A percentile compares a stretch with the other conserved stretches of the same genome.
Conservation (phyloP, 2,113 vertebrate genomes). For the Onychorhynchus coronatus region DNA sequence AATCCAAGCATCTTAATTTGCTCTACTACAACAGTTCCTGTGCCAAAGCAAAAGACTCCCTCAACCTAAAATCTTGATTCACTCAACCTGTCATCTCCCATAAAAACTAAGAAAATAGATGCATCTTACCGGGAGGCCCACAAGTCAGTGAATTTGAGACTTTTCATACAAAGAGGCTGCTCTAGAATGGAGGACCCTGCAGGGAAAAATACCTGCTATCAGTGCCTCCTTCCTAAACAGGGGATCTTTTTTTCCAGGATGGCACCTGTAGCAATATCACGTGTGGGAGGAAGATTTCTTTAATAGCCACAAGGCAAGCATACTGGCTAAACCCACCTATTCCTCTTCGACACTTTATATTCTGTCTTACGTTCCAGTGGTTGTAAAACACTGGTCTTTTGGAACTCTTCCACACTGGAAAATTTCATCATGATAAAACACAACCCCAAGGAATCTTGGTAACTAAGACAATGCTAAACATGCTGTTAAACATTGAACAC, state of each 20-base stretch:
- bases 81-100: not conserved
- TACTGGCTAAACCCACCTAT: not conserved
- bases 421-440: slow-evolving; percentile 57
- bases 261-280: not conserved
- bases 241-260: not conserved
- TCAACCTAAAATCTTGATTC: not conserved
- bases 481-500: slow-evolving; percentile 41
- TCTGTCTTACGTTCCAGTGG: not conserved
- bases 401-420: slow-evolving; percentile 51
- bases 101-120: not conserved
- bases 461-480: slow-evolving; percentile 64
- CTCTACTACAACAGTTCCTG: not conserved
- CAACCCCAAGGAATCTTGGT: slow-evolving; percentile 33
- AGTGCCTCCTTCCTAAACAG: not conserved
- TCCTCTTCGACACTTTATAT: not conserved
- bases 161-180: not conserved
- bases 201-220: not conserved
- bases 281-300: not conserved
- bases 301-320: not conserved
- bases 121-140: not conserved
- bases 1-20: not conserved
- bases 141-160: not conserved
- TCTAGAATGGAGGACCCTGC: not conserved
- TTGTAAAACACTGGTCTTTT: slow-evolving; percentile 31
- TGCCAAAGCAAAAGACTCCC: not conserved